Conservation (phyloP, 1,140 invertebrate species). For the Scaptomyza hsui region DNA sequence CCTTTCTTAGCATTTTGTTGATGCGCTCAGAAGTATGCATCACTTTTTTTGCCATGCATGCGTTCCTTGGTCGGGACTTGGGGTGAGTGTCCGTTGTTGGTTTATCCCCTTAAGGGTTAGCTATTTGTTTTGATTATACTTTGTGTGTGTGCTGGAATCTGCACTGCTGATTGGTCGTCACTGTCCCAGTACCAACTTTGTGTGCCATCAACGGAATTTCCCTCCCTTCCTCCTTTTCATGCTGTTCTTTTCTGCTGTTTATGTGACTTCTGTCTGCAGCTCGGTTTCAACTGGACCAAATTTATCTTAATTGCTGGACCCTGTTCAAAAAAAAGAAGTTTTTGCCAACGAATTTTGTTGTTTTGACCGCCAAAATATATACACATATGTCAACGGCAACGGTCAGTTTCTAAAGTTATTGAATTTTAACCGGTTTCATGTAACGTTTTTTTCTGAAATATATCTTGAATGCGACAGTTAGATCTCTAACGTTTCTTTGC, state of each 20-base stretch:
- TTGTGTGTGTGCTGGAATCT: constrained; percentile 17
- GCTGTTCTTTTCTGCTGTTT: constrained; percentile 11
- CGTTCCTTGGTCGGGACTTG: constrained; percentile 8
- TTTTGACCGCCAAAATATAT: constrained; percentile 42
- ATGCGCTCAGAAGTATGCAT: constrained; percentile 27
- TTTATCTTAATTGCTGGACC: constrained; percentile 65
- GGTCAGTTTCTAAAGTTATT: constrained; percentile 26
- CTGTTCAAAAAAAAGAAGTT: constrained; percentile 53
- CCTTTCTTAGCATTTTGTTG: neutral
- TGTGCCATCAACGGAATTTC: constrained; percentile 17
- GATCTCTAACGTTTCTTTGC: constrained; percentile 18
- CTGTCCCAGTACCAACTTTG: constrained; percentile 30
- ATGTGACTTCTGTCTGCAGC: constrained; percentile 69
- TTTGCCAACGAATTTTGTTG: constrained; percentile 32
- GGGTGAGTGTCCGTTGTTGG: constrained; percentile 28
- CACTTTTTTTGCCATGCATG: constrained; percentile 2
- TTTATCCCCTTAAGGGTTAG: constrained; percentile 36
- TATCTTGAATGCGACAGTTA: neutral
- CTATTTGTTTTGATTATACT: constrained; percentile 28
- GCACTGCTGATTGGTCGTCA: constrained; percentile 41
- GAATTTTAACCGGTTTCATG: constrained; percentile 28
- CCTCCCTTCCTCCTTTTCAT: constrained; percentile 15
- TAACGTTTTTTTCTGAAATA: constrained; percentile 39
- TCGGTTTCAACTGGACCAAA: constrained; percentile 37
- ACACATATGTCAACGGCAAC: constrained; percentile 21